These are phyloP conservation scores for Epizoanthus ramosus DNA, from an alignment of 92 coral and sea anemone genomes.

Conservation along the genomic window DNA sequence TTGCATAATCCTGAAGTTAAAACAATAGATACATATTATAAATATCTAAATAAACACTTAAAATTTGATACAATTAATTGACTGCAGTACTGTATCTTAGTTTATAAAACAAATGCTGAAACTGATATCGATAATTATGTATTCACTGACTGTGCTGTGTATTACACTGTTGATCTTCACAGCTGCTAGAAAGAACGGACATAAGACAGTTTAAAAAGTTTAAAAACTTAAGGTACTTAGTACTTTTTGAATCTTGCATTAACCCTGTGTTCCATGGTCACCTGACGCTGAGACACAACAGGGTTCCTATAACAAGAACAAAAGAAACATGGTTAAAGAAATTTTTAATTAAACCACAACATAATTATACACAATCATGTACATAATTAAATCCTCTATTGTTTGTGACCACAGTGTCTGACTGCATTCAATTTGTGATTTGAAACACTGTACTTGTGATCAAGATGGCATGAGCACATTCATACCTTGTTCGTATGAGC, in stretches of 20 bases:
- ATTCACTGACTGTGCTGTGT: neutral
- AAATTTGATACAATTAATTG: too few species aligned
- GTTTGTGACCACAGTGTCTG: too few species aligned
- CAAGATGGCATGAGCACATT: too few species aligned
- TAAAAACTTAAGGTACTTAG: neutral
- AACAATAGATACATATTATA: too few species aligned
- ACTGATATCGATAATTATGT: neutral
- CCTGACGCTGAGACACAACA: constrained; percentile 26
- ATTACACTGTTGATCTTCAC: too few species aligned
- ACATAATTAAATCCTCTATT: too few species aligned
- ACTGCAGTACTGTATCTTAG: too few species aligned
- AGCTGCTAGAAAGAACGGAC: neutral
- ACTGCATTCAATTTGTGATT: too few species aligned
- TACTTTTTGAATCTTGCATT: constrained; percentile 65
- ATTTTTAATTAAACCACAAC: neutral
- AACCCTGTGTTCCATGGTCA: constrained; percentile 67
- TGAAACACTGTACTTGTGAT: too few species aligned
- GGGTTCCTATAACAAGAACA: constrained; percentile 40
- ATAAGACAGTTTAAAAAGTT: neutral
- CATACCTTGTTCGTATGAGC: constrained; percentile 80
- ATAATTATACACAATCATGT: neutral
- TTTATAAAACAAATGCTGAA: too few species aligned
- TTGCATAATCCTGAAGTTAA: constrained; percentile 61
- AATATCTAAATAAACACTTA: too few species aligned
- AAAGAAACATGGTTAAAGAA: neutral